phyloP scores from a whole-genome alignment of 2,888 invertebrate species.

The Monochamus alternatus region DNA sequence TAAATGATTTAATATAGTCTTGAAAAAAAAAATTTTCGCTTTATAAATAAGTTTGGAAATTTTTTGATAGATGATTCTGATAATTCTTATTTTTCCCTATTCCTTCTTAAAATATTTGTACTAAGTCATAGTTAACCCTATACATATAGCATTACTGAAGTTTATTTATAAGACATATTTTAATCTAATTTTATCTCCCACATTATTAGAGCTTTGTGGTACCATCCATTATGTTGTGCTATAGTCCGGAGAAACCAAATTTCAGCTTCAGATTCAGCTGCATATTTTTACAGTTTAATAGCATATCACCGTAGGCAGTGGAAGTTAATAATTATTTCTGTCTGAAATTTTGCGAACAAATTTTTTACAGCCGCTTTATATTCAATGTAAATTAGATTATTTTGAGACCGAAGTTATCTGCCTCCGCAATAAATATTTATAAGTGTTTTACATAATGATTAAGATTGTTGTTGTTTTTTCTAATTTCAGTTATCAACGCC shows the following conservation, averaged over 20 bases:
- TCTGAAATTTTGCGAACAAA: constrained; percentile 11
- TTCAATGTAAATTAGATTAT: constrained; percentile 6
- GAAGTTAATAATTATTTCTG: not conserved
- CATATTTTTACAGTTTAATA: not conserved
- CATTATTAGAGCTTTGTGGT: not conserved
- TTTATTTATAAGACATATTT: no score
- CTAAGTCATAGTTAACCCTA: no score
- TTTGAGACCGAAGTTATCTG: constrained; percentile 10
- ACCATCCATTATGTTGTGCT: not conserved
- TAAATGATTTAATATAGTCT: no score
- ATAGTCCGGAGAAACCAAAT: not conserved
- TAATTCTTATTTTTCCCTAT: no score
- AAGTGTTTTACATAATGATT: constrained; percentile 2
- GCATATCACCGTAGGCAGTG: not conserved
- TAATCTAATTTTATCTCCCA: no score
- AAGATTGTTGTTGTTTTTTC: constrained; percentile 10
- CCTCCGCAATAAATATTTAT: constrained; percentile 5
- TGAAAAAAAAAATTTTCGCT: no score
- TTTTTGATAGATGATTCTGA: no score
- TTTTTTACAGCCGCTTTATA: not conserved
- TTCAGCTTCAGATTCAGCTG: not conserved
- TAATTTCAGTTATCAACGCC: constrained; percentile 1
- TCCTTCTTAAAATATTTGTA: no score
- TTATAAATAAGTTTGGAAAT: no score
- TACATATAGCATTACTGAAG: no score